Evolutionary conservation across 37 sponge, comb jelly and placozoan genomes (phyloP).

Genomic region (Ephydatia muelleri): DNA sequence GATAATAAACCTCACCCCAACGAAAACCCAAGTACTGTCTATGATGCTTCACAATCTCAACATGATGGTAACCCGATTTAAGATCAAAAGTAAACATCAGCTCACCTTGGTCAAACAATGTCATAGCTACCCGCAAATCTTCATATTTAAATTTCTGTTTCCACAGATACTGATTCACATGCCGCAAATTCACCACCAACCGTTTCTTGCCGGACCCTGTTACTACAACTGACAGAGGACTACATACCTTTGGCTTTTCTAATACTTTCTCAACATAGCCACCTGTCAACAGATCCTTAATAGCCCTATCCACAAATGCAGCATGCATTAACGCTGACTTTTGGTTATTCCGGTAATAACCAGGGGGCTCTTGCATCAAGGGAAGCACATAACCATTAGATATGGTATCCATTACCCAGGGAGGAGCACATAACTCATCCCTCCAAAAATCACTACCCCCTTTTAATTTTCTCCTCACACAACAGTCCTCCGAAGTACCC

Average conservation of each 20-base stretch:
- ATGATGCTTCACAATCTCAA: constrained; percentile 15
- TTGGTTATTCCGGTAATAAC: constrained; percentile 4
- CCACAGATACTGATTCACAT: constrained; percentile 20
- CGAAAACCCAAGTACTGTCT: constrained; percentile 33
- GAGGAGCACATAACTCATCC: constrained; percentile 19
- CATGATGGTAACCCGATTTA: constrained; percentile 42
- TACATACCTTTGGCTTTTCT: constrained; percentile 25
- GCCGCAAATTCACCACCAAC: constrained; percentile 30
- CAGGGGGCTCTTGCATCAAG: not conserved
- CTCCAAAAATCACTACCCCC: constrained; percentile 8
- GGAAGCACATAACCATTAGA: constrained; percentile 18
- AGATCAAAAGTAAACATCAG: constrained; percentile 28
- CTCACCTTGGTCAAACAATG: constrained; percentile 18
- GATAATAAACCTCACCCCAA: constrained; percentile 16
- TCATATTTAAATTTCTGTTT: constrained; percentile 50
- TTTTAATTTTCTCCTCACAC: constrained; percentile 19
- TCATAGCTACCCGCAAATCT: constrained; percentile 21
- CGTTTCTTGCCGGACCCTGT: constrained; percentile 16
- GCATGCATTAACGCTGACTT: not conserved
- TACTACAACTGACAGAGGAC: constrained; percentile 41
- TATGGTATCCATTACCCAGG: constrained; percentile 2
- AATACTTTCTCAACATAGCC: constrained; percentile 8
- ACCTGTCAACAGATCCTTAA: not conserved
- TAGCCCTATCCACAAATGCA: constrained; percentile 12
- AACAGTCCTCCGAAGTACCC: not conserved